phyloP scores from a whole-genome alignment of 2,888 invertebrate species.

The Apodemia duryi region DNA sequence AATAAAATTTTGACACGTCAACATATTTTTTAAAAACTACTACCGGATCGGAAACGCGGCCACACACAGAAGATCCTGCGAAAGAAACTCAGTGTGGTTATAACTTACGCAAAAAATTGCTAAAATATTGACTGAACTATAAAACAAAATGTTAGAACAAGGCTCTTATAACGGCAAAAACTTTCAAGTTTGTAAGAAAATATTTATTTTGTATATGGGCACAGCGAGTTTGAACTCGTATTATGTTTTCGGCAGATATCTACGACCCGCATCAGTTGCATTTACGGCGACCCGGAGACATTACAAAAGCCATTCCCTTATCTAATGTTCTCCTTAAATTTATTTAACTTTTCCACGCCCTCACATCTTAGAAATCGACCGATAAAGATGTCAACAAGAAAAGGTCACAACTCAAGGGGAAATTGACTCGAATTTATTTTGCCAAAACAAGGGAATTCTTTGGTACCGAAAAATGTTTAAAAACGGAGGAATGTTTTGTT shows the following conservation, averaged over 20 bases:
- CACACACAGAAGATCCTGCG: no score
- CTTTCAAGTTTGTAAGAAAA: not conserved
- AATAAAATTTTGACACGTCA: no score
- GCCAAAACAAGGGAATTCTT: slow-evolving; percentile 12
- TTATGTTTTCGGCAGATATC: slow-evolving; percentile 59
- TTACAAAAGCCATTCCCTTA: slow-evolving; percentile 77
- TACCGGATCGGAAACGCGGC: no score
- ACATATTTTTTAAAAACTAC: no score
- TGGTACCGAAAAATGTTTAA: not conserved
- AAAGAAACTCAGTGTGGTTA: no score
- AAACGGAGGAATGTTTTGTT: not conserved
- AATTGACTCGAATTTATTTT: slow-evolving; percentile 26
- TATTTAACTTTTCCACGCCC: slow-evolving; percentile 77
- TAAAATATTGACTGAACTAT: not conserved
- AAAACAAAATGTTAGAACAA: not conserved
- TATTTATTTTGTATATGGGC: slow-evolving; percentile 13
- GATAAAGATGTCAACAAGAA: slow-evolving; percentile 74
- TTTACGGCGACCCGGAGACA: slow-evolving; percentile 76
- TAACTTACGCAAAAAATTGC: no score
- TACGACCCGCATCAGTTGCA: slow-evolving; percentile 71
- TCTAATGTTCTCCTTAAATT: slow-evolving; percentile 74
- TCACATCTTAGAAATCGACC: slow-evolving; percentile 68
- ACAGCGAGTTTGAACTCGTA: slow-evolving; percentile 28
- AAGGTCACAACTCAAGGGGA: slow-evolving; percentile 48
- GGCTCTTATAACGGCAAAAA: not conserved